Conservation (phyloP, 2,113 vertebrate genomes). For the Antigone vipio region DNA sequence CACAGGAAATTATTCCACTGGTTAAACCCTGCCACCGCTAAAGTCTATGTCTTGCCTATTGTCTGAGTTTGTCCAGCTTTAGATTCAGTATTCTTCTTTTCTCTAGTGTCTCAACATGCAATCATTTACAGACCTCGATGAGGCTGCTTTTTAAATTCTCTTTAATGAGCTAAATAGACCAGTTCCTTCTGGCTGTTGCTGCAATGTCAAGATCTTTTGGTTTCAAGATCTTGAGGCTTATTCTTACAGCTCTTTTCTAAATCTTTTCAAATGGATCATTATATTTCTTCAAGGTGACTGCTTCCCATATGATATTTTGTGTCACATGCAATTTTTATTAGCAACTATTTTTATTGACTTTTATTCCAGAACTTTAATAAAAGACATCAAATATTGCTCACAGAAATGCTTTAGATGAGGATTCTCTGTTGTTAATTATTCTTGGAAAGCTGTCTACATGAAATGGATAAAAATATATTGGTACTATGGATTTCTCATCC, state of each 20-base stretch:
- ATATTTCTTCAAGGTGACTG: not conserved
- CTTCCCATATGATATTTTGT: not conserved
- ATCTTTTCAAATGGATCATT: not conserved
- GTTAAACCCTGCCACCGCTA: not conserved
- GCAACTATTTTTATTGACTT: not conserved
- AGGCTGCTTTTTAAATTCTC: not conserved
- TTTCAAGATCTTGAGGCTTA: not conserved
- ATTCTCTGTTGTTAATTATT: not conserved
- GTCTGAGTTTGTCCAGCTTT: not conserved
- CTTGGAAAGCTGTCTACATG: not conserved
- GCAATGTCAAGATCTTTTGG: not conserved
- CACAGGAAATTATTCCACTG: not conserved
- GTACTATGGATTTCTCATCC: not conserved
- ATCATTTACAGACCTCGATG: not conserved
- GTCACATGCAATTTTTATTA: not conserved
- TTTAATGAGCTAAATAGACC: not conserved
- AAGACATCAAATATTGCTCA: not conserved
- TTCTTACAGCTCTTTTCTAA: not conserved
- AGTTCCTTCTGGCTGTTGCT: not conserved
- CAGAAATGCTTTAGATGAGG: not conserved
- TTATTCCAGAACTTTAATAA: not conserved
- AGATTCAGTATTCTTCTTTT: not conserved
- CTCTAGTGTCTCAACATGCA: not conserved
- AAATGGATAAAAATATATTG: not conserved
- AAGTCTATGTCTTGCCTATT: not conserved